Evolutionary conservation across 2,797 vertebrate genomes (phyloP), one percentile per base, ranked within the genome.

Genomic region (Gymnothorax javanicus): DNA sequence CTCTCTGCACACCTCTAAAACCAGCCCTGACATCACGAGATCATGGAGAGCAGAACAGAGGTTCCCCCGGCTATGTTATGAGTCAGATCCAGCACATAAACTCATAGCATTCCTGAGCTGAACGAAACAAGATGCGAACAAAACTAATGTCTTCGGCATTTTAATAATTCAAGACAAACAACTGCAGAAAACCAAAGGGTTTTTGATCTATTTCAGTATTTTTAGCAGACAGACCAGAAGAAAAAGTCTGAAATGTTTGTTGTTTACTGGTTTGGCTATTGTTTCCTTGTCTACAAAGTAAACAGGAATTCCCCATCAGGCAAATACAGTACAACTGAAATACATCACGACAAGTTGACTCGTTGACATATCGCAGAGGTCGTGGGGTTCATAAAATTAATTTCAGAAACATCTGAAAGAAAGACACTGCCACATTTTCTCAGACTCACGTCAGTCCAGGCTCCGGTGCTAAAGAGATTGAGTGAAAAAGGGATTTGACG

Each of bases 11-110:
- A n/a, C 43, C n/a, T 56, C 43, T 25, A 15, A 85, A 54, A 71
- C 50, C 15, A n/a, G 54, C 62, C 43, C 86, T 52, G 56, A 71
- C 33, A 64, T 52, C 85, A 86, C 59, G 57, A 33, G 60, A n/a
- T n/a, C n/a, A n/a, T n/a, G n/a, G n/a, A 23, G 59, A 54, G 23
- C 23, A 64, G n/a, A 54, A 69, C 52, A 3, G 15, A 50, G 73
- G 82, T 62, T 56, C 6, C 50, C 43, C 71, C 71, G 8, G 33
- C 73, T 23, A n/a, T n/a, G 43, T 50, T 23, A 7, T 79, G 75
- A 79, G 43, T 79, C 75, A 77, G 67, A n/a, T 27, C 3, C 15
- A 20, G 4, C 71, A 50, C 7, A 13, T 17, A 13, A 9, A 79
- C 75, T 20, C 27, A 23, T 54, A 2, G 50, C 50, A 8, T 79